Conservation (phyloP, 2,797 vertebrate species). For the Halcyon badia region DNA sequence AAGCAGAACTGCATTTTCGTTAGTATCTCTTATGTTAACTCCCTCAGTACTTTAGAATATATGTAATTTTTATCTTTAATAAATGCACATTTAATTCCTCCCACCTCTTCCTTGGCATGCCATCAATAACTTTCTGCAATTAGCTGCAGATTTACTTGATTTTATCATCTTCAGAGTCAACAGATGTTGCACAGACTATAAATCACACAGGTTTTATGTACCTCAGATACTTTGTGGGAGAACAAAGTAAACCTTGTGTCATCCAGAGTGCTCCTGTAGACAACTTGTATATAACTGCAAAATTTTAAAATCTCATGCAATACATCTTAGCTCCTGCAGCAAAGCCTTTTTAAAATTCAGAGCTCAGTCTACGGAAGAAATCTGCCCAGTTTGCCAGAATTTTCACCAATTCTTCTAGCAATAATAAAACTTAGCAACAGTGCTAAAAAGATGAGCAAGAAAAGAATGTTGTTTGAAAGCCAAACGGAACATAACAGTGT, state of each 20-base stretch:
- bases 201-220: not conserved
- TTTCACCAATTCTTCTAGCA: not conserved
- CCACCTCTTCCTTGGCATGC: constrained; percentile 21
- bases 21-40: constrained; percentile 29
- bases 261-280: not conserved
- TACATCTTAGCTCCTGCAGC: not conserved
- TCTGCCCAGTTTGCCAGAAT: not conserved
- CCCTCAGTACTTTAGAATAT: not conserved
- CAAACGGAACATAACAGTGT: not conserved
- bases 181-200: constrained; percentile 9
- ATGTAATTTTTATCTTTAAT: constrained; percentile 16
- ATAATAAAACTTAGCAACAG: not conserved
- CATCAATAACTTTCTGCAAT: constrained; percentile 54
- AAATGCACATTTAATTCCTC: constrained; percentile 55
- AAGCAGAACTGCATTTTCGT: constrained; percentile 26
- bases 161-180: constrained; percentile 44
- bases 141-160: constrained; percentile 37
- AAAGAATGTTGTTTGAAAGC: not conserved
- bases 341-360: not conserved
- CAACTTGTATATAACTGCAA: not conserved
- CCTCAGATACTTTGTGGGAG: not conserved
- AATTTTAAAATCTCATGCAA: not conserved
- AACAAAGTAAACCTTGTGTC: not conserved
- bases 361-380: not conserved
- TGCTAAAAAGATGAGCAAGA: not conserved